A percentile compares a stretch with the other conserved stretches of the same genome.
Evolutionary conservation across 1,140 invertebrate species (phyloP).

Genomic region (Tetramorium parvispinum): DNA sequence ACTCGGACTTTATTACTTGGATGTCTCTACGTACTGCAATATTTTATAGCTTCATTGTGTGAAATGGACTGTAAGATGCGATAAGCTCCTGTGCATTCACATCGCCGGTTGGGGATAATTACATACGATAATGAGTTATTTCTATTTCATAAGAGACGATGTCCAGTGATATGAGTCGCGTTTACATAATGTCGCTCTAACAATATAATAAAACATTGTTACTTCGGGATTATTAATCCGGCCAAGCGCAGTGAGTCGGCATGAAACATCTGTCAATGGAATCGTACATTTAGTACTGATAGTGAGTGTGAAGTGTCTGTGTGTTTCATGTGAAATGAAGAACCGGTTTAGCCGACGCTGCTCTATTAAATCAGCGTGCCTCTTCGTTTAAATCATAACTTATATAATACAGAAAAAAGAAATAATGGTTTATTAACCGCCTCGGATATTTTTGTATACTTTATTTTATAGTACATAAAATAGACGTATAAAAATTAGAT

Average conservation of each 20-base stretch:
- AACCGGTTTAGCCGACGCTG: background rate
- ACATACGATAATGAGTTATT: background rate
- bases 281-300: background rate
- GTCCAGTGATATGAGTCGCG: background rate
- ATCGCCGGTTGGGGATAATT: background rate
- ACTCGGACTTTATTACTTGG: background rate
- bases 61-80: background rate
- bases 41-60: background rate
- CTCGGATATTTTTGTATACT: background rate
- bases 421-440: background rate
- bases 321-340: background rate
- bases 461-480: background rate
- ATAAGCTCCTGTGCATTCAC: background rate
- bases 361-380: background rate
- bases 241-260: background rate
- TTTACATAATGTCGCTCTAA: constrained; percentile 19
- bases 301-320: background rate
- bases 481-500: background rate
- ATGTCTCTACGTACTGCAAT: background rate
- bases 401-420: background rate
- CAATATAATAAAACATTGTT: background rate
- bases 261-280: background rate
- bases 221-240: background rate
- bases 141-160: background rate
- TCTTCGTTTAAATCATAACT: background rate